These are phyloP conservation scores for Ancistrus triradiatus DNA, from an alignment of 2,113 vertebrate species.

Conservation along the genomic window DNA sequence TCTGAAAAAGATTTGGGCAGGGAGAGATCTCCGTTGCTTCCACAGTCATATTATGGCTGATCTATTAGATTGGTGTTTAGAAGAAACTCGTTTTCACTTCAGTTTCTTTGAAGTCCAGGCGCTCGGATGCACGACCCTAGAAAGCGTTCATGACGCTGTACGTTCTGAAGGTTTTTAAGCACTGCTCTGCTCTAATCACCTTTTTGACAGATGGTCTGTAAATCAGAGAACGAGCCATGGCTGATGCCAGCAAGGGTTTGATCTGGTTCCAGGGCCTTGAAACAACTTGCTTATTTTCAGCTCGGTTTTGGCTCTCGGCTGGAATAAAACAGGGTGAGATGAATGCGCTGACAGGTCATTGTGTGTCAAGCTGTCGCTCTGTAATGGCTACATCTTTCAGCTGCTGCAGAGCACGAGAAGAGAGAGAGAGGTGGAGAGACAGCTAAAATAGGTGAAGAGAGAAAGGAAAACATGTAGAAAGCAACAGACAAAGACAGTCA, in stretches of 20 bases:
- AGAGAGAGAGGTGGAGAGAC: conserved; percentile 37
- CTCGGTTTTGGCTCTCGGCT: conserved; percentile 82
- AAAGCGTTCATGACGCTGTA: conserved; percentile 28
- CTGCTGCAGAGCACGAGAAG: conserved; percentile 68
- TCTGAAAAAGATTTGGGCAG: no score
- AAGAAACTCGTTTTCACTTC: no score
- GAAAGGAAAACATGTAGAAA: conserved; percentile 55
- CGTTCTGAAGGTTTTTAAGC: conserved; percentile 77
- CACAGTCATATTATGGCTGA: no score
- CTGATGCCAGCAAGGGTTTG: conserved; percentile 83
- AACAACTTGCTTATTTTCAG: conserved; percentile 92
- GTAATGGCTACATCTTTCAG: conserved; percentile 94
- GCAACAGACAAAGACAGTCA: conserved; percentile 55
- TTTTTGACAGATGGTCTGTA: conserved; percentile 83
- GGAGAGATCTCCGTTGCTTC: no score
- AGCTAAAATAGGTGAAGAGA: conserved; percentile 52
- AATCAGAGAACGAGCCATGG: conserved; percentile 85
- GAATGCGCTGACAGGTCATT: conserved; percentile 91
- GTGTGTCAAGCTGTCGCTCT: conserved; percentile 93
- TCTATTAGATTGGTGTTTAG: no score
- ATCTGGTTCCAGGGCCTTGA: conserved; percentile 88
- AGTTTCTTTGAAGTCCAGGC: no score
- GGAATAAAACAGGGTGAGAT: conserved; percentile 92
- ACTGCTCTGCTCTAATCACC: conserved; percentile 80
- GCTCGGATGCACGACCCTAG: neutral